Percentiles rank a stretch among this genome's conserved stretches.
Evolutionary conservation across 2,888 invertebrate species (phyloP).

Genomic region (Diabrotica balteata): DNA sequence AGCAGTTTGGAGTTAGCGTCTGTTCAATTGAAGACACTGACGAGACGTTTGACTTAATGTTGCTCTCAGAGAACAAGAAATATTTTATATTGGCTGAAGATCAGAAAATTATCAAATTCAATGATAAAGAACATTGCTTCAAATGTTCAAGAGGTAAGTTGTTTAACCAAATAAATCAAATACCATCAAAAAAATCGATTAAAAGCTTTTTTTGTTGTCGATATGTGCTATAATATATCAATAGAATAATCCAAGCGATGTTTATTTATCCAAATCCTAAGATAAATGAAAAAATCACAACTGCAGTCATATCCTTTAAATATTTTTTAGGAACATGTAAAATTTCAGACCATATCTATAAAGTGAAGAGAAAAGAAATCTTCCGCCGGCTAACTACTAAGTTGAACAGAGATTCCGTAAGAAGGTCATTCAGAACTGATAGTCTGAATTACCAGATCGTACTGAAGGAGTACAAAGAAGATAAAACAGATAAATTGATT

Average conservation of each 20-base stretch:
- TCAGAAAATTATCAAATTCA: constrained; percentile 30
- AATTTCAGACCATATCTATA: constrained; percentile 24
- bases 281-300: no score
- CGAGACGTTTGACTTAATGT: constrained; percentile 22
- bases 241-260: no score
- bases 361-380: constrained; percentile 16
- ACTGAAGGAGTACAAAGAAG: constrained; percentile 17
- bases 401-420: constrained; percentile 27
- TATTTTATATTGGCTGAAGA: constrained; percentile 20
- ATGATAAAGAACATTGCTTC: constrained; percentile 32
- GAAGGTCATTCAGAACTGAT: constrained; percentile 20
- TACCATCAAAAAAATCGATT: no score
- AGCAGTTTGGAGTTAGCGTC: constrained; percentile 30
- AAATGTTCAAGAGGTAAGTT: constrained; percentile 31
- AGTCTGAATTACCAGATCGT: constrained; percentile 25
- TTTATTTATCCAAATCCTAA: no score
- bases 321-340: constrained; percentile 28
- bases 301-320: no score
- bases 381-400: constrained; percentile 31
- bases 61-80: constrained; percentile 28
- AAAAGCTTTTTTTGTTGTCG: no score
- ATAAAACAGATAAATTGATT: constrained; percentile 25
- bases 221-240: no score
- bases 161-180: no score
- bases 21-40: constrained; percentile 24